Base-by-base conservation (phyloP, 2,888 invertebrate species). In the Philopedon plagiatum region DNA sequence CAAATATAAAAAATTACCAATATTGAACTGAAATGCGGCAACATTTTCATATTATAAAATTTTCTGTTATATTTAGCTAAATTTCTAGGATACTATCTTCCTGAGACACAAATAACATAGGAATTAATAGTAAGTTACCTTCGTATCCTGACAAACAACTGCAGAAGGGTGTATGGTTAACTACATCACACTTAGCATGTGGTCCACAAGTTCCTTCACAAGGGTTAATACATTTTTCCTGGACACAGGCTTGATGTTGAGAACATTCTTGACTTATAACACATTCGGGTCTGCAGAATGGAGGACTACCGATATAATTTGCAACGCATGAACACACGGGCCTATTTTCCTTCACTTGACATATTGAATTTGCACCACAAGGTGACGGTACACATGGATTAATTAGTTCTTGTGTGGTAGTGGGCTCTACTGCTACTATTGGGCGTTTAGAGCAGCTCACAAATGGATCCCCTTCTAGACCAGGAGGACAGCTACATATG, bases 181-280 rank as follows among this genome's bases (percentile, higher is more conserved):
- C 90, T 1, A 94, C 92, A 74, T 91, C 89, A 82, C 94, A 94
- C 82, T 90, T 90, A 11, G 95, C 94, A 83, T 95, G 93, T 75
- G 88, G 88, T 51, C 95, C 95, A 83, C 95, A 95, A 15, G 91
- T 90, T 77, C 91, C 90, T 15, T 88, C 85, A 80, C 95, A 95
- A n/a, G 95, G 95, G 84, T 95, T 91, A 54, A 90, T 85, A 82
- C 95, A 96, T 86, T 93, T 94, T 81, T 94, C 93, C 77, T 91
- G 91, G 29, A 94, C 90, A 80, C 95, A 95, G 9, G 94, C 94
- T 85, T 91, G 90, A 83, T 93, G 89, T 73, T 90, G 86, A 18
- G 93, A 90, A 84, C 95, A 95, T 86, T 95, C 95, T 82, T 92
- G 92, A 82, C 91, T 95, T 63, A 93, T 90, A 5, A 94, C 89